Conservation (phyloP, 1,140 invertebrate species). For the Drosophila busckii region DNA sequence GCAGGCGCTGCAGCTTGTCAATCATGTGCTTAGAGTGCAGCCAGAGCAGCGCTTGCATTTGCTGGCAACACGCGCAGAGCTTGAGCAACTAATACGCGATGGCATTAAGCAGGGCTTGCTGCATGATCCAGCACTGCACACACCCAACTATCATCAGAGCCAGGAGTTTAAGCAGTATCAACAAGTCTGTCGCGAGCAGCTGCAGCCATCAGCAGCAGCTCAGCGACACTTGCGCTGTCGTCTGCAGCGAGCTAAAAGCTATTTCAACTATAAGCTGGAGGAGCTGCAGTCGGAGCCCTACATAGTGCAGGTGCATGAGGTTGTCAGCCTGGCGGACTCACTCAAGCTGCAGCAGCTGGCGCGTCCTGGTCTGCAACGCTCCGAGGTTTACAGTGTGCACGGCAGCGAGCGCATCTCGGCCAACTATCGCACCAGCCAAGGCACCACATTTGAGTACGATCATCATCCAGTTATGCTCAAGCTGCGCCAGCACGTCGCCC, state of each 20-base stretch:
- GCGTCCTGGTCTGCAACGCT: slow-evolving; percentile 83
- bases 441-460: slow-evolving; percentile 92
- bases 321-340: slow-evolving; percentile 92
- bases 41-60: slow-evolving; percentile 91
- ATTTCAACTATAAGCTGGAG: slow-evolving; percentile 89
- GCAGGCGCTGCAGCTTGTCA: slow-evolving; percentile 91
- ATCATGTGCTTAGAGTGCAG: slow-evolving; percentile 90
- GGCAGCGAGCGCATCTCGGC: slow-evolving; percentile 27
- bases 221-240: slow-evolving; percentile 82
- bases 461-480: slow-evolving; percentile 87
- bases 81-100: slow-evolving; percentile 51
- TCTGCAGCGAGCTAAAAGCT: slow-evolving; percentile 83
- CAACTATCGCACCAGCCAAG: slow-evolving; percentile 96
- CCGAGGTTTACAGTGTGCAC: slow-evolving; percentile 35
- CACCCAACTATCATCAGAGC: slow-evolving; percentile 51
- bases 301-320: slow-evolving; percentile 93
- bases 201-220: slow-evolving; percentile 76
- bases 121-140: slow-evolving; percentile 35
- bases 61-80: slow-evolving; percentile 85
- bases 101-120: slow-evolving; percentile 56
- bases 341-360: slow-evolving; percentile 90
- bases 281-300: slow-evolving; percentile 91
- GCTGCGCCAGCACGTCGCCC: slow-evolving; percentile 85
- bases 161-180: slow-evolving; percentile 84
- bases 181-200: slow-evolving; percentile 91